Conservation (phyloP, 2,113 vertebrate species). For the Neoarius graeffei region DNA sequence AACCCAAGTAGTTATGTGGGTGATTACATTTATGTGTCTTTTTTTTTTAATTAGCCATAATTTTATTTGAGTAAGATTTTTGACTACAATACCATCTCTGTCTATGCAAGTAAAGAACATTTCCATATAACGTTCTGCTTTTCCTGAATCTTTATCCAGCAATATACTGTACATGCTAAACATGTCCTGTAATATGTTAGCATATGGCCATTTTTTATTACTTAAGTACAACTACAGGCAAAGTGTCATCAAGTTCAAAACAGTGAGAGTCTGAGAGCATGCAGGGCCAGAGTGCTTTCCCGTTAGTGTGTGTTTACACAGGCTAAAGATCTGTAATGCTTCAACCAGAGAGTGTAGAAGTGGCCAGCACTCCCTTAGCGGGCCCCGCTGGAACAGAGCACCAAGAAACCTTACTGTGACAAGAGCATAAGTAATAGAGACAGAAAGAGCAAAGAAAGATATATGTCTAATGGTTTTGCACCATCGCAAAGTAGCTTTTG, state of each 20-base stretch:
- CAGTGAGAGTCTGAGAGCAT: constrained; percentile 25
- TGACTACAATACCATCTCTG: background rate
- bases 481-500: background rate
- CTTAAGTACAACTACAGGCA: background rate
- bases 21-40: too few species aligned
- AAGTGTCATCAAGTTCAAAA: constrained; percentile 31
- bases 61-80: background rate
- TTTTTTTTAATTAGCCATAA: background rate
- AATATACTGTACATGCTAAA: background rate
- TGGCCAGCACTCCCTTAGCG: constrained; percentile 29
- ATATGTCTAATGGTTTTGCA: background rate
- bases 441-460: background rate
- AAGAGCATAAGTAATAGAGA: constrained; percentile 25
- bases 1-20: background rate
- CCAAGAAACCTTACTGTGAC: constrained; percentile 44
- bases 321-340: constrained; percentile 48
- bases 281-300: constrained; percentile 22
- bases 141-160: background rate
- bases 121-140: background rate
- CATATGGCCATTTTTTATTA: background rate
- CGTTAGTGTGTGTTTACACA: constrained; percentile 48
- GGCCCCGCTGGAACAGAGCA: constrained; percentile 32
- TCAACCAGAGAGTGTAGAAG: constrained; percentile 39
- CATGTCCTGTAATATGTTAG: background rate
- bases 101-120: background rate